phyloP scores from a whole-genome alignment of 92 coral and sea anemone species.

The Porites rus region DNA sequence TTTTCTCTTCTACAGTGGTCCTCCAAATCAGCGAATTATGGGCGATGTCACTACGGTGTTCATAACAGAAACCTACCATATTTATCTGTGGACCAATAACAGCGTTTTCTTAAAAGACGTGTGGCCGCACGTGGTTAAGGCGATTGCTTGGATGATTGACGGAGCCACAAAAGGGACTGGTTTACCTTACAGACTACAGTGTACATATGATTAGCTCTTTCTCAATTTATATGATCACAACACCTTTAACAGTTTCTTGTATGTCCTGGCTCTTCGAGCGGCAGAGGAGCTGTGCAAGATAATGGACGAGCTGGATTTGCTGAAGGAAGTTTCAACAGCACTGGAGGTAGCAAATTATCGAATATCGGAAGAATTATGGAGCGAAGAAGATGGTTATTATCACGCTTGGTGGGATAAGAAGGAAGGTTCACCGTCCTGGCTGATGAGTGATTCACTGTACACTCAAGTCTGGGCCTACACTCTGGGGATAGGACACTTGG shows the following conservation, averaged over 20 bases:
- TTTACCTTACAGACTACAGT: constrained; percentile 45
- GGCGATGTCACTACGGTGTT: constrained; percentile 56
- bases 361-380: constrained; percentile 48
- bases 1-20: constrained; percentile 27
- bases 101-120: constrained; percentile 33
- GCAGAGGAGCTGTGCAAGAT: constrained; percentile 41
- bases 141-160: constrained; percentile 42
- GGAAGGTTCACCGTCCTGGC: constrained; percentile 44
- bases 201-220: constrained; percentile 40
- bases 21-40: constrained; percentile 52
- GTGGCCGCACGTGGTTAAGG: constrained; percentile 45
- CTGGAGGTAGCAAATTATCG: constrained; percentile 5
- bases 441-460: constrained; percentile 54
- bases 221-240: constrained; percentile 41
- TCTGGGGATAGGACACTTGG: constrained; percentile 36
- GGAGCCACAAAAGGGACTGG: constrained; percentile 34
- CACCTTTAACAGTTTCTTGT: constrained; percentile 47
- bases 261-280: constrained; percentile 40
- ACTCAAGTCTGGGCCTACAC: constrained; percentile 60
- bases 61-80: constrained; percentile 45
- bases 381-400: constrained; percentile 48
- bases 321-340: constrained; percentile 10
- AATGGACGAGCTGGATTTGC: constrained; percentile 19
- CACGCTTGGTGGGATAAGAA: constrained; percentile 57
- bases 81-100: constrained; percentile 57